phyloP scores from a whole-genome alignment of 2,888 invertebrate species.

The Eupithecia dodoneata region DNA sequence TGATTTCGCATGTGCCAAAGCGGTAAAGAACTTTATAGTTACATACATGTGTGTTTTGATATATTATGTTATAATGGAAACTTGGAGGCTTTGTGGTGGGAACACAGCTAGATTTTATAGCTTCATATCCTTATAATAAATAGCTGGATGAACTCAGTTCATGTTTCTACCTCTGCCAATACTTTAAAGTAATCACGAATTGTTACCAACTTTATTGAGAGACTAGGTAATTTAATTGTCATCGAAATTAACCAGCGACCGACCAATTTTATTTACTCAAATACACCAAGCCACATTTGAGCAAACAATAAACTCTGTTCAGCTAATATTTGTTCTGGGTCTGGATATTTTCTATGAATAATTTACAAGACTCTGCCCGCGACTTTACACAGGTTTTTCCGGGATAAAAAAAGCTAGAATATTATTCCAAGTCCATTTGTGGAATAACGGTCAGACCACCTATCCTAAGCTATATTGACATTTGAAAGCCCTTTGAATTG shows the following conservation, averaged over 20 bases:
- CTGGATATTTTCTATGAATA: background rate
- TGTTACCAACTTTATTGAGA: background rate
- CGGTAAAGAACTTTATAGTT: constrained; percentile 40
- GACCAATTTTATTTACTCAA: background rate
- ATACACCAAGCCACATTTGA: background rate
- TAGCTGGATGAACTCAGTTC: background rate
- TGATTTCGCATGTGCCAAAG: constrained; percentile 42
- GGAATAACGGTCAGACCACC: no score
- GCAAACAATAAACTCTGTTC: background rate
- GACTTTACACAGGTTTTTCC: background rate
- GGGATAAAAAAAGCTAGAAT: background rate
- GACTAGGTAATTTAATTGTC: background rate
- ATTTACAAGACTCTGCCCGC: background rate
- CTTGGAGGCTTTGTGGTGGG: constrained; percentile 18
- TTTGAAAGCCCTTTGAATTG: no score
- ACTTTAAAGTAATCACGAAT: background rate
- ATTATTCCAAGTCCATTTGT: background rate
- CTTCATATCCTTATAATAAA: background rate
- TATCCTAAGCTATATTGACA: no score
- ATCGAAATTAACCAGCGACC: background rate
- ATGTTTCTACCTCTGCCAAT: background rate
- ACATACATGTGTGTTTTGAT: constrained; percentile 32
- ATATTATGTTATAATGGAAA: constrained; percentile 22
- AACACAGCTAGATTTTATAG: constrained; percentile 22
- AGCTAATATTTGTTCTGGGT: background rate